These are phyloP conservation scores for Ganaspis brasiliensis DNA, from an alignment of 2,888 invertebrate genomes.

Conservation along the genomic window DNA sequence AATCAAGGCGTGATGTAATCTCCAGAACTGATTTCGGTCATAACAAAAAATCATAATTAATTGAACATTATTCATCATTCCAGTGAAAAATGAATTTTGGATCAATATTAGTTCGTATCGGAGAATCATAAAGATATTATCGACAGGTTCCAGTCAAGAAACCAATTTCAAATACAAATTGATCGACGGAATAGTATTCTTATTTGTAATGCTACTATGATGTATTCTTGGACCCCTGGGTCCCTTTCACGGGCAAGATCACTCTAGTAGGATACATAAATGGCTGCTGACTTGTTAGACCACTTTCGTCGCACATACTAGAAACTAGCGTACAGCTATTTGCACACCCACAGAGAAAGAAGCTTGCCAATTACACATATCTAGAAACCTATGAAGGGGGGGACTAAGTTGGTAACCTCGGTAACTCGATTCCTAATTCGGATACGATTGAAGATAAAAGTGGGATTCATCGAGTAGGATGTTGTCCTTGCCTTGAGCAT, in stretches of 20 bases:
- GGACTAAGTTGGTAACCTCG: not conserved
- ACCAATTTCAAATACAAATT: conserved; percentile 28
- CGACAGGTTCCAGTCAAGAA: not conserved
- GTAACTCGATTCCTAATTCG: conserved; percentile 66
- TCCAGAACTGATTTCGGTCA: too few species aligned
- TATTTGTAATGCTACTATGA: conserved; percentile 15
- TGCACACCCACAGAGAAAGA: conserved; percentile 53
- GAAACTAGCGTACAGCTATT: not conserved
- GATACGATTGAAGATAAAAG: conserved; percentile 65
- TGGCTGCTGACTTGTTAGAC: conserved; percentile 65
- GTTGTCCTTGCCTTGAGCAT: conserved; percentile 58
- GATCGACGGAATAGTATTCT: conserved; percentile 5
- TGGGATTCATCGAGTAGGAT: conserved; percentile 55
- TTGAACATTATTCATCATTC: too few species aligned
- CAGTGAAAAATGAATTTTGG: too few species aligned
- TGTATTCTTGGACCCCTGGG: conserved; percentile 23
- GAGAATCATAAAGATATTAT: conserved; percentile 8
- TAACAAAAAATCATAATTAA: too few species aligned
- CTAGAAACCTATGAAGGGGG: not conserved
- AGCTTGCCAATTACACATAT: conserved; percentile 57
- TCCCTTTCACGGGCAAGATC: conserved; percentile 20
- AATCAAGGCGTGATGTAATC: too few species aligned
- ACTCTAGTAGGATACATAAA: conserved; percentile 54
- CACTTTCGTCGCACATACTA: conserved; percentile 65
- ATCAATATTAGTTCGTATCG: too few species aligned